These are phyloP conservation scores for Prionace glauca DNA, from an alignment of 2,797 vertebrate species.

Conservation along the genomic window DNA sequence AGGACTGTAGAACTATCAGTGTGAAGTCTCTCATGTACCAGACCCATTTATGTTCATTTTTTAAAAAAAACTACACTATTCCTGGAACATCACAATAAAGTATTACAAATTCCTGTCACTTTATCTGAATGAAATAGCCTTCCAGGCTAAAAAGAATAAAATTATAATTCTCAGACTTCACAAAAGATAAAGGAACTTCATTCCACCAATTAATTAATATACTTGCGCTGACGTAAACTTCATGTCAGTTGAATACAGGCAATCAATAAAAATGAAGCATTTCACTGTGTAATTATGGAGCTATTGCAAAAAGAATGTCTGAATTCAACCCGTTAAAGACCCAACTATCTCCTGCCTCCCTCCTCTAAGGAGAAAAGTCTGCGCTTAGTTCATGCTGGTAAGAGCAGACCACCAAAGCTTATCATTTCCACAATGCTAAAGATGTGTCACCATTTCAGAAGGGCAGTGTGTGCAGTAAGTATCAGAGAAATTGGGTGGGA, in stretches of 20 bases:
- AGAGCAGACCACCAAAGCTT: neutral
- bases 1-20: neutral
- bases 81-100: neutral
- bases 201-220: neutral
- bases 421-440: neutral
- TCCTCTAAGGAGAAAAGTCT: neutral
- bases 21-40: neutral
- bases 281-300: neutral
- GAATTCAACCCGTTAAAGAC: neutral
- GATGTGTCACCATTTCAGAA: neutral
- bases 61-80: neutral
- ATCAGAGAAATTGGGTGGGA: neutral
- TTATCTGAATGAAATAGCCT: neutral
- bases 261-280: neutral
- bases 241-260: neutral
- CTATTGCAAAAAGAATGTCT: neutral
- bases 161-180: neutral
- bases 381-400: neutral
- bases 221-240: neutral
- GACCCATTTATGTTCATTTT: slow-evolving; percentile 9
- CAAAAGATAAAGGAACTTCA: neutral
- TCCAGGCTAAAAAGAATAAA: neutral
- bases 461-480: neutral
- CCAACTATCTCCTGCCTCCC: neutral
- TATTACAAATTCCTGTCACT: slow-evolving; percentile 4